Conservation (phyloP, 2,113 vertebrate genomes). For the Neopipo cinnamomea region DNA sequence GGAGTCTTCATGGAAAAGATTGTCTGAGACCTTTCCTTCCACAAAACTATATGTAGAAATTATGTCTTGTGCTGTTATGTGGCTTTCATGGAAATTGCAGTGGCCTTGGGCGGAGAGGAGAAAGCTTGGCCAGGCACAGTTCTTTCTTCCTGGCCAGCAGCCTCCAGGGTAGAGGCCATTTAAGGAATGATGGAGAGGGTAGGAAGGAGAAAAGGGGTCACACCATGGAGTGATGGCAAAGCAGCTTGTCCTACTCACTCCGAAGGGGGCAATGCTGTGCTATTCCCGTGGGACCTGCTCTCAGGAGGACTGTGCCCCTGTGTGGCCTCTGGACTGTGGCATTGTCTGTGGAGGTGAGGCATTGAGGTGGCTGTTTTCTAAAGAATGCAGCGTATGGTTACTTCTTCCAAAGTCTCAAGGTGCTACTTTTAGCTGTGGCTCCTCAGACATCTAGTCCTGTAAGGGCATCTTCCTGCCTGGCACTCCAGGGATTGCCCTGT, state of each 20-base stretch:
- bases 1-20: neutral
- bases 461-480: neutral
- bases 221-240: neutral
- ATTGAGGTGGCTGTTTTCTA: neutral
- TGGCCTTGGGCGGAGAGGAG: neutral
- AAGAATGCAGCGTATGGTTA: neutral
- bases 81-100: neutral
- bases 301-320: neutral
- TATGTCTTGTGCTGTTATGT: neutral
- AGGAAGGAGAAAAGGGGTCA: neutral
- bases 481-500: neutral
- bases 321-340: neutral
- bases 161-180: neutral
- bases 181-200: neutral
- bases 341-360: neutral
- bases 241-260: neutral
- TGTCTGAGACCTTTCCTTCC: neutral
- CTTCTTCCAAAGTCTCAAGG: neutral
- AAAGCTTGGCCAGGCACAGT: neutral
- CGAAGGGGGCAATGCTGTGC: neutral
- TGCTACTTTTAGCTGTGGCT: neutral
- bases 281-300: neutral
- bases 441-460: neutral
- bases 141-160: neutral
- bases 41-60: neutral